Conservation (phyloP, 2,113 vertebrate genomes). For the Pungitius pungitius region DNA sequence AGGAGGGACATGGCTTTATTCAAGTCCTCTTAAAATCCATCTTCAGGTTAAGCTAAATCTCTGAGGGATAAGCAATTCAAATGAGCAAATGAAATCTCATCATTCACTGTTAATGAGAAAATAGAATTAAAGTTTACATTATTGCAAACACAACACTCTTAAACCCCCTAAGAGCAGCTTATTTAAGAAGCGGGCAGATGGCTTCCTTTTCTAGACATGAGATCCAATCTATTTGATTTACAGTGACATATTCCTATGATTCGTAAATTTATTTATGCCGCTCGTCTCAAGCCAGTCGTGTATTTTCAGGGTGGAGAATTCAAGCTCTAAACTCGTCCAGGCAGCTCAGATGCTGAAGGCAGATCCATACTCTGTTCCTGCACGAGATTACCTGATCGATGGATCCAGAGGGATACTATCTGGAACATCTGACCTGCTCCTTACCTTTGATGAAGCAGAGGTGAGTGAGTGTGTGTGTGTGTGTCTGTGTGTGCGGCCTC, state of each 20-base stretch:
- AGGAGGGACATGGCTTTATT: conserved; percentile 72
- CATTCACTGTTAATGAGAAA: not conserved
- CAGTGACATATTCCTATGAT: conserved; percentile 21
- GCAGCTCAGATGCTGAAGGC: conserved; percentile 96
- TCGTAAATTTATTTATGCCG: conserved; percentile 1
- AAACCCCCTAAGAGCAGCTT: conserved; percentile 3
- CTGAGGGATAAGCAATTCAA: not conserved
- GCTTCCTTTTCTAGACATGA: conserved; percentile 16
- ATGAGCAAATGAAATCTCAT: not conserved
- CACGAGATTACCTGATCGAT: conserved; percentile 97
- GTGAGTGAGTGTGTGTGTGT: conserved; percentile 71
- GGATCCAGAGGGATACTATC: conserved; percentile 97
- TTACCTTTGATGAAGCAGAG: conserved; percentile 98
- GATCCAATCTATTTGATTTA: conserved; percentile 27
- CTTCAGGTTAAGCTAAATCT: conserved; percentile 26
- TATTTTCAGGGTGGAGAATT: conserved; percentile 92
- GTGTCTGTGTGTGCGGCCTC: conserved; percentile 69
- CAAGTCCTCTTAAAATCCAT: conserved; percentile 56
- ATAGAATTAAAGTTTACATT: not conserved
- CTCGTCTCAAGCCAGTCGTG: conserved; percentile 14
- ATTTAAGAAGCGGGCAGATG: not conserved
- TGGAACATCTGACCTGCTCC: conserved; percentile 95
- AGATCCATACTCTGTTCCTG: conserved; percentile 96
- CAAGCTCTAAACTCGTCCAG: conserved; percentile 93
- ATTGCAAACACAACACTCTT: not conserved